Conservation (phyloP, 1,140 invertebrate species). For the Hylyphantes graminicola region DNA sequence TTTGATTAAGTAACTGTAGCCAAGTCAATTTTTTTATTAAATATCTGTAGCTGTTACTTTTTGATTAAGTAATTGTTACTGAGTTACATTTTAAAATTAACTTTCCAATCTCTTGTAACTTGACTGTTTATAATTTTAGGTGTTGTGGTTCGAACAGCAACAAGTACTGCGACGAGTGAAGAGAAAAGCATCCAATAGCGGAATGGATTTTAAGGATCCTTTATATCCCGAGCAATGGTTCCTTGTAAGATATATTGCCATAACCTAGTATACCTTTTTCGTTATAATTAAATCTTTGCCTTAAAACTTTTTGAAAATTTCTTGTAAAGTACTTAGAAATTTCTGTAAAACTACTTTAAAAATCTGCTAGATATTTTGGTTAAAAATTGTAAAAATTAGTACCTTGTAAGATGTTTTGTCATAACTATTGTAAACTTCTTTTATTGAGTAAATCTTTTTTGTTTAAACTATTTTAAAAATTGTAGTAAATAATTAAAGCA, state of each 20-base stretch:
- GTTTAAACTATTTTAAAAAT: background rate
- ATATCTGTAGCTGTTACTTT: background rate
- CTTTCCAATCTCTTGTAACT: background rate
- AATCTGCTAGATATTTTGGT: background rate
- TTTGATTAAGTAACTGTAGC: background rate
- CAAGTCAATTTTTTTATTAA: background rate
- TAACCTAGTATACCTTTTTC: background rate
- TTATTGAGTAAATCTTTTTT: background rate
- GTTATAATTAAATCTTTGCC: background rate
- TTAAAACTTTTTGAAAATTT: background rate
- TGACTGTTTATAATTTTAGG: conserved; percentile 63
- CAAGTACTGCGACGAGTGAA: conserved; percentile 66
- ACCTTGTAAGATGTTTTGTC: background rate
- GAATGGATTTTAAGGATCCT: conserved; percentile 58
- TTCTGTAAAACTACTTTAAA: background rate
- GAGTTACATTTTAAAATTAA: background rate
- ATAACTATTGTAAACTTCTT: background rate
- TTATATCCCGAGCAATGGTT: conserved; percentile 78
- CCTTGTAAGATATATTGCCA: conserved; percentile 62
- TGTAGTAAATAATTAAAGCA: background rate
- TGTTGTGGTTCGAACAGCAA: conserved; percentile 70
- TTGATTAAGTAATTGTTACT: background rate
- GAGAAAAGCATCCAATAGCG: conserved; percentile 63
- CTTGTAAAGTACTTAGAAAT: background rate
- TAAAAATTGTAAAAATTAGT: background rate